Conservation (phyloP, 2,888 invertebrate genomes). For the Campoplex nolae region DNA sequence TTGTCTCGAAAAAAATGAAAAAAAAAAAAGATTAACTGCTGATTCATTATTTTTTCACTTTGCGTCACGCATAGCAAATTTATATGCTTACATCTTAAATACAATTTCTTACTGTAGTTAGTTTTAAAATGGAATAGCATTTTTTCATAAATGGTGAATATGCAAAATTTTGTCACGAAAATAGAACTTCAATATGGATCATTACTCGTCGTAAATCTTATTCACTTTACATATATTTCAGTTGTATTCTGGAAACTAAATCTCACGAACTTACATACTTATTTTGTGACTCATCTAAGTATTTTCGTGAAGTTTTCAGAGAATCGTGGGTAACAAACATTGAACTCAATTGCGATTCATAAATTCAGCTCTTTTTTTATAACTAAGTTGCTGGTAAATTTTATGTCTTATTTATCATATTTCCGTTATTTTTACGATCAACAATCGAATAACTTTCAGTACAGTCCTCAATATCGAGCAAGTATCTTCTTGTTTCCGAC, state of each 20-base stretch:
- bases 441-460: constrained; percentile 2
- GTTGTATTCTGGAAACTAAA: background rate
- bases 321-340: background rate
- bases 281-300: background rate
- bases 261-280: background rate
- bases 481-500: background rate
- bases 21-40: background rate
- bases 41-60: background rate
- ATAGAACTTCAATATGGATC: background rate
- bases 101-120: background rate
- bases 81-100: background rate
- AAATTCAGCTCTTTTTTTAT: background rate
- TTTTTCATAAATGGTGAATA: background rate
- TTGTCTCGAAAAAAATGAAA: background rate
- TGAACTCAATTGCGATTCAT: background rate
- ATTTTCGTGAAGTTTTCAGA: background rate
- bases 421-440: background rate
- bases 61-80: background rate
- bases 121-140: background rate
- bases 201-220: background rate
- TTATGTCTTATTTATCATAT: background rate
- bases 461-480: background rate
- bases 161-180: background rate
- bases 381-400: background rate
- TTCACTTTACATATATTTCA: background rate